Base-by-base conservation (phyloP, 2,888 invertebrate species). In the Drosophila subsilvestris region DNA sequence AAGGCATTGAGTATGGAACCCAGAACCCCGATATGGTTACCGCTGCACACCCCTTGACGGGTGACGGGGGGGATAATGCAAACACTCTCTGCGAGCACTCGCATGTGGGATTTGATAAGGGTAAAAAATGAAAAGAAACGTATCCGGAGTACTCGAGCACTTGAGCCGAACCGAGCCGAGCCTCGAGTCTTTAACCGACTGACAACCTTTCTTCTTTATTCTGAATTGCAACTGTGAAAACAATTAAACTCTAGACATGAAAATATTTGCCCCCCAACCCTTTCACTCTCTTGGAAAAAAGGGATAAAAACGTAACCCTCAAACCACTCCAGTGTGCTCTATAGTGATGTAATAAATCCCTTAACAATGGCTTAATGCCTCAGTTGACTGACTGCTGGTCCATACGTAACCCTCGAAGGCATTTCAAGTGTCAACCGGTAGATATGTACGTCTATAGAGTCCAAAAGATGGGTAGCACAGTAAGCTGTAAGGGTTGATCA, bases 341-440 rank as follows among this genome's bases (percentile, higher is more conserved):
- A 37, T 58, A 50, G 70, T 79, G 80, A 77, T 80, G 75, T 79
- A 81, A 79, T 86, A 90, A 90, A 89, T 90, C 90, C 90, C 72
- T 62, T 79, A 89, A 90, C 86, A 87, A 85, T 72, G 69, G 65
- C 75, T 47, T 75, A 80, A 79, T 81, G 79, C 84, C 59, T 68
- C 68, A 74, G 74, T 74, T 79, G 77, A 74, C 77, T 86, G 79
- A 50, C 50, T 59, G 45, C 59, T 55, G 57, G 48, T 67, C 53
- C 43, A 37, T 70, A 61, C 20, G 14, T 37, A 37, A 6, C 37
- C 61, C 59, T 57, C 29, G 59, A 51, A 50, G 59, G 62, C 57
- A 49, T 50, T 62, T 88, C 79, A 79, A 85, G 85, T 88, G 89
- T 74, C 75, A 74, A 79, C 81, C 83, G 74, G 80, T 74, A 86